Conservation (phyloP, 2,797 vertebrate species). For the Characodon lateralis region DNA sequence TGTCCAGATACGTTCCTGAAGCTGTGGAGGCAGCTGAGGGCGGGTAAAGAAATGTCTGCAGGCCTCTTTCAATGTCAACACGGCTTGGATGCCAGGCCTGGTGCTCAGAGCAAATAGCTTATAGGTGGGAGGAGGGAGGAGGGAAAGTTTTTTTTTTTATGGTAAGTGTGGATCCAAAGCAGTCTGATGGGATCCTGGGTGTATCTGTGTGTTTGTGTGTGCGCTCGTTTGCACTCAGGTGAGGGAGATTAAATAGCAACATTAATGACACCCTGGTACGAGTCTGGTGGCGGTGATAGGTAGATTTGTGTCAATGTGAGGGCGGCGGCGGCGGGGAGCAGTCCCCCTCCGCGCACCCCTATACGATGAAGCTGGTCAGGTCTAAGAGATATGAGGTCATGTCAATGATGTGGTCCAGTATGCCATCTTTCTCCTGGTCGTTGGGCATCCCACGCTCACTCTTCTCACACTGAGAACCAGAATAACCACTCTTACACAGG, state of each 20-base stretch:
- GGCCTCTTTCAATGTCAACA: slow-evolving; percentile 62
- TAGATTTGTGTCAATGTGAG: slow-evolving; percentile 71
- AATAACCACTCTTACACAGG: slow-evolving; percentile 96
- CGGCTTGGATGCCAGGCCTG: slow-evolving; percentile 72
- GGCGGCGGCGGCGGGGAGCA: slow-evolving; percentile 46
- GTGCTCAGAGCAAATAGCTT: slow-evolving; percentile 74
- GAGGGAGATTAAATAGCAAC: slow-evolving; percentile 55
- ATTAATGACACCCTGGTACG: slow-evolving; percentile 58
- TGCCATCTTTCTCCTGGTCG: slow-evolving; percentile 89
- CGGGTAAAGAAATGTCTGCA: slow-evolving; percentile 53
- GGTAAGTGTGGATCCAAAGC: slow-evolving; percentile 49
- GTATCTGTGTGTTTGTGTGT: slow-evolving; percentile 23
- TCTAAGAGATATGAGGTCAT: slow-evolving; percentile 98
- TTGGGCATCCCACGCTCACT: slow-evolving; percentile 88
- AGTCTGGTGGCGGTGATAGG: slow-evolving; percentile 76
- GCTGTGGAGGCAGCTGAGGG: slow-evolving; percentile 49
- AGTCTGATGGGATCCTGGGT: slow-evolving; percentile 55
- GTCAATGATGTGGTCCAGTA: slow-evolving; percentile 97
- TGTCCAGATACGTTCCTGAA: slow-evolving; percentile 59
- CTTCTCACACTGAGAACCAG: slow-evolving; percentile 92
- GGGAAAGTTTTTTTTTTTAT: slow-evolving; percentile 48
- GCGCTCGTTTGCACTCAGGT: slow-evolving; percentile 44
- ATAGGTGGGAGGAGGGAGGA: slow-evolving; percentile 63
- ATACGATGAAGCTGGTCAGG: slow-evolving; percentile 98
- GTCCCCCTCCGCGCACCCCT: slow-evolving; percentile 73